phyloP scores from a whole-genome alignment of 2,797 vertebrate species.

The Tenualosa ilisha region DNA sequence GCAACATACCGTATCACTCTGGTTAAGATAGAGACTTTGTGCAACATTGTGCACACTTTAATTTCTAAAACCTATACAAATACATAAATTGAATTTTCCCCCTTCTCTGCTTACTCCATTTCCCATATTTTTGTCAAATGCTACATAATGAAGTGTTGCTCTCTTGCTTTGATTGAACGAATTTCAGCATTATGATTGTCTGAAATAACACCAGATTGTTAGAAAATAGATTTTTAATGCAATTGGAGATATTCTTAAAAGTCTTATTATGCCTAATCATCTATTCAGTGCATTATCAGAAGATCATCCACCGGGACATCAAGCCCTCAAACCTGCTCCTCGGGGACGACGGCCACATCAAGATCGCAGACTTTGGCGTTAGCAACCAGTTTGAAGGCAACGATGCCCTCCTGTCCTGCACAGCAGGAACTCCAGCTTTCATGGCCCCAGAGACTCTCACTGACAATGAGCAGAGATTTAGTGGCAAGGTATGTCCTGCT shows the following conservation, averaged over 20 bases:
- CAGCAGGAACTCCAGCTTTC: conserved; percentile 92
- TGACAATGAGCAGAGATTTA: conserved; percentile 79
- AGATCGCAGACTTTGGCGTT: conserved; percentile 95
- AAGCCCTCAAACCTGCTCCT: conserved; percentile 96
- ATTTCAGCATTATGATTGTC: neutral
- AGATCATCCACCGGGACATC: conserved; percentile 95
- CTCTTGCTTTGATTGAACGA: too few species aligned
- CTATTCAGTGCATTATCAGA: conserved; percentile 89
- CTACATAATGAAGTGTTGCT: too few species aligned
- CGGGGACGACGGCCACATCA: conserved; percentile 89
- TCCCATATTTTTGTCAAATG: too few species aligned
- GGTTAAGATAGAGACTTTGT: too few species aligned
- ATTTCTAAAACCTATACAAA: too few species aligned
- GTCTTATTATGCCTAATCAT: neutral
- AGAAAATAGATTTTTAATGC: too few species aligned
- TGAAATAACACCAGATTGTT: neutral
- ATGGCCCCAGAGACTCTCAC: conserved; percentile 93
- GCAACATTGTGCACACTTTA: too few species aligned
- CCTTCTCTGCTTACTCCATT: too few species aligned
- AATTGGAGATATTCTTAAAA: neutral
- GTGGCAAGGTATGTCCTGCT: neutral
- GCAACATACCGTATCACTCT: too few species aligned
- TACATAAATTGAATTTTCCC: too few species aligned
- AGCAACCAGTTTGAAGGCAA: conserved; percentile 94
- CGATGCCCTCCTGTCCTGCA: conserved; percentile 87